Base-by-base conservation (phyloP, 2,797 vertebrate species). In the Knipowitschia caucasica region DNA sequence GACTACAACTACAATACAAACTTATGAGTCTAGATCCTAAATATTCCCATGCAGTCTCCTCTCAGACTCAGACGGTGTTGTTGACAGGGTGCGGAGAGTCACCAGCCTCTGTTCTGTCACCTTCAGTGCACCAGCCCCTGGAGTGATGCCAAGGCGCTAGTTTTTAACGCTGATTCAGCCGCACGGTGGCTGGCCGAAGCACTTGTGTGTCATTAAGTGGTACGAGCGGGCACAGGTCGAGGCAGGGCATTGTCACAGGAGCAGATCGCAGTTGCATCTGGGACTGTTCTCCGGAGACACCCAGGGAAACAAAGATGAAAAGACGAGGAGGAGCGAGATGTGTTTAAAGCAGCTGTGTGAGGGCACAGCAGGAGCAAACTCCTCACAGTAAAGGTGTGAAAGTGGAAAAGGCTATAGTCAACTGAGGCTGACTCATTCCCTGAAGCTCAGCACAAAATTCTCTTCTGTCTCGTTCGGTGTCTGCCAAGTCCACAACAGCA, bases 121-220 rank as follows among this genome's bases (percentile, higher is more conserved):
- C 68, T 79, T 63, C 56, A 43, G 64, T 63, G 60, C 38, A 36
- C 55, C 61, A 45, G 50, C 56, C 17, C 44, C 0, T 44, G 72
- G 66, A 78, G 17, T 6, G 7, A 53, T 69, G 78, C 77, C 72
- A 70, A 57, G 50, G 42, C 40, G 57, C 1, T 23, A 59, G 69
- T 68, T 74, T 71, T 68, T 72, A 56, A 56, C 17, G 72, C 74
- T 70, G 83, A 80, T 62, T 80, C 79, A 80, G 78, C 73, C 53
- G 2, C 47, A 10, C 53, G 56, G 49, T 31, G 64, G 38, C 57
- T 43, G 61, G 72, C 62, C 66, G 17, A 58, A 40, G 9, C 6
- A 42, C 51, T 17, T 66, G 73, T 49, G 63, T 60, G 74, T 74
- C 73, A 66, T 64, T 77, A 77, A 79, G 18, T 66, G 68, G 69